phyloP scores from a whole-genome alignment of 1,140 invertebrate genomes.

The Camponotus floridanus region DNA sequence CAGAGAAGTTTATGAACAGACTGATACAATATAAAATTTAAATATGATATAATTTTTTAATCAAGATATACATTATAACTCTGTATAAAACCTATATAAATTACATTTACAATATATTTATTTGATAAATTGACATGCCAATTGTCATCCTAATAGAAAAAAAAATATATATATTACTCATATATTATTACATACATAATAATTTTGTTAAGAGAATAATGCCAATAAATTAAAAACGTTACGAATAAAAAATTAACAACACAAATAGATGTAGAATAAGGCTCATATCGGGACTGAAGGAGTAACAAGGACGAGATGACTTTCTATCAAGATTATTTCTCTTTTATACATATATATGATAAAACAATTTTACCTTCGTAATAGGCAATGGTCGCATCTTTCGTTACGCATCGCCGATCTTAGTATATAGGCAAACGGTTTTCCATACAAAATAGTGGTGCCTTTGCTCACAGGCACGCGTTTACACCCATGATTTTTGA shows the following conservation, averaged over 20 bases:
- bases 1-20: background rate
- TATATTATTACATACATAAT: slow-evolving; percentile 16
- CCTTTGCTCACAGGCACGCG: slow-evolving; percentile 77
- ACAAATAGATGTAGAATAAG: slow-evolving; percentile 2
- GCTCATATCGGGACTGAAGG: background rate
- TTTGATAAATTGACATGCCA: background rate
- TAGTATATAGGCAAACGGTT: slow-evolving; percentile 88
- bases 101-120: slow-evolving; percentile 16
- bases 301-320: slow-evolving; percentile 17
- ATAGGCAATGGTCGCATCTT: slow-evolving; percentile 88
- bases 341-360: slow-evolving; percentile 21
- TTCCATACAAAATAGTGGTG: slow-evolving; percentile 85
- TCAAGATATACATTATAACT: slow-evolving; percentile 31
- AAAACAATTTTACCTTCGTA: slow-evolving; percentile 82
- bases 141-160: background rate
- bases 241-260: slow-evolving; percentile 10
- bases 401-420: slow-evolving; percentile 86
- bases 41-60: slow-evolving; percentile 30
- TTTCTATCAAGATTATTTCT: slow-evolving; percentile 53
- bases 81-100: slow-evolving; percentile 33
- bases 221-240: background rate
- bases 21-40: slow-evolving; percentile 18
- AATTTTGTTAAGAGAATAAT: slow-evolving; percentile 4
- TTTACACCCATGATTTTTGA: slow-evolving; percentile 50
- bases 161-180: background rate